These are phyloP conservation scores for Pollenia labialis DNA, from an alignment of 2,888 invertebrate genomes.

Conservation along the genomic window DNA sequence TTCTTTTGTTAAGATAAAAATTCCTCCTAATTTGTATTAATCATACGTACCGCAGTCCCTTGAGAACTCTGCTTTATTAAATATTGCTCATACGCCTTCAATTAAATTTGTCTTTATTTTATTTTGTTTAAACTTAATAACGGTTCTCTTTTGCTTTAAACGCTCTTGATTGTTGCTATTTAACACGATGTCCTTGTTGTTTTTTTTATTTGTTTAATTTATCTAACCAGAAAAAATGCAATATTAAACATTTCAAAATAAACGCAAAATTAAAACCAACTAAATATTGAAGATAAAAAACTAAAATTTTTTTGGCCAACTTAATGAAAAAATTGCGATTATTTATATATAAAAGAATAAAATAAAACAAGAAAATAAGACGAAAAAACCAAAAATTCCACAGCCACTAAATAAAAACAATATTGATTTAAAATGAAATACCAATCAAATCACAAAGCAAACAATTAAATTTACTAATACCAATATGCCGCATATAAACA, in stretches of 20 bases:
- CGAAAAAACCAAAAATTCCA: constrained; percentile 19
- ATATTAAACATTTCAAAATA: constrained; percentile 10
- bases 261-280: constrained; percentile 7
- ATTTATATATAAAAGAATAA: constrained; percentile 37
- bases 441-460: constrained; percentile 72
- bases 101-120: neutral
- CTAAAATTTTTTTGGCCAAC: constrained; percentile 19
- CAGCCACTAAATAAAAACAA: constrained; percentile 70
- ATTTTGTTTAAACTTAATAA: neutral
- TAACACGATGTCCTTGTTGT: neutral
- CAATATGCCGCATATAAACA: constrained; percentile 27
- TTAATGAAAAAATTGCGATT: constrained; percentile 54
- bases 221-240: constrained; percentile 41
- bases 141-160: neutral
- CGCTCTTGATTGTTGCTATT: neutral
- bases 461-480: constrained; percentile 70
- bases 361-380: neutral
- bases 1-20: too few species aligned
- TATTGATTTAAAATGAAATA: constrained; percentile 73
- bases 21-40: too few species aligned
- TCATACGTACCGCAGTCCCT: too few species aligned
- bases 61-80: too few species aligned
- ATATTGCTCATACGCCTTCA: too few species aligned
- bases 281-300: neutral
- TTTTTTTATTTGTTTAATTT: neutral